phyloP scores from a whole-genome alignment of 1,140 invertebrate species.

The Drosophila varians region DNA sequence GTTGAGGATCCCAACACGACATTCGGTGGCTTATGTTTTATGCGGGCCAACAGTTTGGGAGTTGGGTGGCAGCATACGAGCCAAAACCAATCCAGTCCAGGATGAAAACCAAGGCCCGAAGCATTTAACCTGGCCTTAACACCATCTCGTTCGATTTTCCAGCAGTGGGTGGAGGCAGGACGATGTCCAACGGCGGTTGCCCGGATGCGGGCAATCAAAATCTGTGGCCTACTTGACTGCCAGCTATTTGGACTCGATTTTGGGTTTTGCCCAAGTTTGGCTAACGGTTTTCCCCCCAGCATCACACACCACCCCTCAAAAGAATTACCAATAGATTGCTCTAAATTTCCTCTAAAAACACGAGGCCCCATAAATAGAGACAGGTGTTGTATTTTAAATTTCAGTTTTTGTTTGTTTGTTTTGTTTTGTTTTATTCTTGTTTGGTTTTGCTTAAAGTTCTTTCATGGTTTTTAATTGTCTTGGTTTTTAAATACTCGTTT shows the following conservation, averaged over 20 bases:
- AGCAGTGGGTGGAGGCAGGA: not conserved
- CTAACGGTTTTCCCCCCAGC: slow-evolving; percentile 25
- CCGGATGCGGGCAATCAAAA: slow-evolving; percentile 59
- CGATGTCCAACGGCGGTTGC: slow-evolving; percentile 30
- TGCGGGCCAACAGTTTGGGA: slow-evolving; percentile 45
- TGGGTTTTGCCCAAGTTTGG: slow-evolving; percentile 36
- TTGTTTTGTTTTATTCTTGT: slow-evolving; percentile 43
- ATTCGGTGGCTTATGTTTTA: slow-evolving; percentile 58
- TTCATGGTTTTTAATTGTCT: slow-evolving; percentile 64
- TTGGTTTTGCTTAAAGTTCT: slow-evolving; percentile 63
- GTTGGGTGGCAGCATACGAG: not conserved
- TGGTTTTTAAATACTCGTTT: slow-evolving; percentile 79
- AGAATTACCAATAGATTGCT: no score
- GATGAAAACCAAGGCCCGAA: slow-evolving; percentile 7
- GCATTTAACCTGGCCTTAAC: slow-evolving; percentile 56
- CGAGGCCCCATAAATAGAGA: slow-evolving; percentile 2
- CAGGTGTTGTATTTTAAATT: slow-evolving; percentile 22
- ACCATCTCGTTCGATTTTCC: slow-evolving; percentile 30
- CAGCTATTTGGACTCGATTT: slow-evolving; percentile 46
- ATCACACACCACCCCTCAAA: not conserved
- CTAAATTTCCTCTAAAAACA: not conserved
- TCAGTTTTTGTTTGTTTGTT: slow-evolving; percentile 53
- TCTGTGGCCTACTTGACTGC: slow-evolving; percentile 29
- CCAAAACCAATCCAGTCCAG: slow-evolving; percentile 3
- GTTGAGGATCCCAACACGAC: slow-evolving; percentile 16